Base-by-base conservation (phyloP, 37 sponge, comb jelly and placozoan species). In the Agelas oroides region DNA sequence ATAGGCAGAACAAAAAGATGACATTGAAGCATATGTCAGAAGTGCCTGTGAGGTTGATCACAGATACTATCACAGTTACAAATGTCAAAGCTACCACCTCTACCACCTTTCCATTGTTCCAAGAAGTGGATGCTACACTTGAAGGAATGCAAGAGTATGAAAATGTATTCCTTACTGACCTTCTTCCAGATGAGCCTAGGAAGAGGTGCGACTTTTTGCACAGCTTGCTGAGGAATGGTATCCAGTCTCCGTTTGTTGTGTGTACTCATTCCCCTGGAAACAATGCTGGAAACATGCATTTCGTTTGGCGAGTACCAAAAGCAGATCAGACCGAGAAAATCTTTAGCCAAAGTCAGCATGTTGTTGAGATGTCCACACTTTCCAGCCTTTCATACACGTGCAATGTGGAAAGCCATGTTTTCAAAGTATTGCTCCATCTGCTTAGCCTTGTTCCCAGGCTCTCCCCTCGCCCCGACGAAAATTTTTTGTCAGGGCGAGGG, bases 211-310 rank as follows among this genome's bases (percentile, higher is more conserved):
- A 65, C 67, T 65, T 24, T 71, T 40, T 71, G 15, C 67, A 65
- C 24, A 65, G 67, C 30, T 25, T 65, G 24, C 24, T 24, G 30
- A 65, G 67, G 30, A 65, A 25, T 65, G 67, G 67, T 25, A 24
- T 18, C 13, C 15, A 65, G 25, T 65, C 23, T 25, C 67, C 67
- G 13, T 14, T 65, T 13, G 67, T 65, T 18, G 23, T 65, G 15
- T 18, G 15, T 65, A 65, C 67, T 14, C 67, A 65, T 23, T 65
- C 67, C 23, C 23, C 67, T 23, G 67, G 67, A 24, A 65, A 65
- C 67, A 65, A 65, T 65, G 67, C 67, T 14, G 67, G 67, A 65
- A 65, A 65, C 23, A 24, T 65, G 30, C 67, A 65, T 23, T 65
- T 65, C 30, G 30, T 65, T 23, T 65, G 67, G 25, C 24, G 23